phyloP scores from a whole-genome alignment of 2,797 vertebrate genomes.

The Gambelia wislizenii region DNA sequence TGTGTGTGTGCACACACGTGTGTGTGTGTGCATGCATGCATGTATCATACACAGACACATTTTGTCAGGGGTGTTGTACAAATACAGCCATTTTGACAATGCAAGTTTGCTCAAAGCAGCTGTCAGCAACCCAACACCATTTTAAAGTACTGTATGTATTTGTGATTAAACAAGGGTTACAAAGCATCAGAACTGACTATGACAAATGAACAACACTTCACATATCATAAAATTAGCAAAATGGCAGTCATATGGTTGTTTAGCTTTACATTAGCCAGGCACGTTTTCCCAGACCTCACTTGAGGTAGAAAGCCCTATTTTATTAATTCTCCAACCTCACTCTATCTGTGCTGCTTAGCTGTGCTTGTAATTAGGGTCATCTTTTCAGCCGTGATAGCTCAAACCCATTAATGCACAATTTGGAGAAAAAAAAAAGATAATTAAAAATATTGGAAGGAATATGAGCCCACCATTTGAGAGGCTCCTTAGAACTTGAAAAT shows the following conservation, averaged over 20 bases:
- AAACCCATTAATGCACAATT: conserved; percentile 44
- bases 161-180: background rate
- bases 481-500: background rate
- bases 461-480: conserved; percentile 17
- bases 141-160: background rate
- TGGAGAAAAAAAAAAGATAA: conserved; percentile 37
- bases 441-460: conserved; percentile 26
- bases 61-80: too few species aligned
- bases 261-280: background rate
- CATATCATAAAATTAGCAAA: conserved; percentile 21
- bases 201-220: background rate
- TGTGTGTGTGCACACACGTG: too few species aligned
- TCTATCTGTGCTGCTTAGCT: conserved; percentile 1
- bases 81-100: too few species aligned
- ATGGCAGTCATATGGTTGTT: background rate
- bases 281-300: background rate
- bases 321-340: background rate
- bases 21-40: too few species aligned
- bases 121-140: background rate
- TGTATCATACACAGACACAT: too few species aligned
- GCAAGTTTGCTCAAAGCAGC: background rate
- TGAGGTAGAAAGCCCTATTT: conserved; percentile 27
- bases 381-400: conserved; percentile 37
- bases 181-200: background rate
- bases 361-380: conserved; percentile 28